phyloP scores from a whole-genome alignment of 2,113 vertebrate genomes.

The human (Homo sapiens) region DNA sequence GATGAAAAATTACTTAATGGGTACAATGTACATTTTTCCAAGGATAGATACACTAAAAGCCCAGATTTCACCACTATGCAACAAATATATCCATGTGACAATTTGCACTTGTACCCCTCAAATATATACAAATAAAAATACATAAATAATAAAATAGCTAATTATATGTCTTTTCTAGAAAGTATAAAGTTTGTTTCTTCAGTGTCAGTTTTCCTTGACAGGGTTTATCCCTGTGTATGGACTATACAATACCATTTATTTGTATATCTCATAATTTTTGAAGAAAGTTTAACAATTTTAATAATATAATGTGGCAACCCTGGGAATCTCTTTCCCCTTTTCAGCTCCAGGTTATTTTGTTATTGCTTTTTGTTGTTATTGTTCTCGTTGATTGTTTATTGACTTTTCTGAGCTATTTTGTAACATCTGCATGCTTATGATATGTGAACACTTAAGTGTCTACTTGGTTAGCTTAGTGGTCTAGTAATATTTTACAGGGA shows the following conservation, averaged over 20 bases:
- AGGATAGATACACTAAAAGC: too few species aligned
- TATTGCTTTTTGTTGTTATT: neutral
- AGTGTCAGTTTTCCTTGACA: neutral
- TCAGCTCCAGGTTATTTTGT: neutral
- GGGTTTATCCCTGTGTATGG: neutral
- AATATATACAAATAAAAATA: too few species aligned
- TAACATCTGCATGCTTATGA: neutral
- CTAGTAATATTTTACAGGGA: neutral
- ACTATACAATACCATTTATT: neutral
- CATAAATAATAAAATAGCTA: neutral
- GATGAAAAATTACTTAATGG: too few species aligned
- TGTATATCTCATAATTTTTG: neutral
- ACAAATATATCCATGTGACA: too few species aligned
- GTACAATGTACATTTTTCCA: too few species aligned
- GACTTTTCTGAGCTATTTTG: neutral
- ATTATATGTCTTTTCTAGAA: neutral
- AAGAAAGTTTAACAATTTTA: neutral
- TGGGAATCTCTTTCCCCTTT: neutral
- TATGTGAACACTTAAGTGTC: neutral
- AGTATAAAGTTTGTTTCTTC: neutral
- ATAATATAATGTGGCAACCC: neutral
- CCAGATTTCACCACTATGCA: too few species aligned
- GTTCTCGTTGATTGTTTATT: neutral
- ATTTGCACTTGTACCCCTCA: too few species aligned
- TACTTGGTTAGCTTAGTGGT: neutral